Percentiles rank a stretch among this genome's conserved stretches.
Evolutionary conservation across 2,797 vertebrate species (phyloP).

Genomic region (Sardinella longiceps): DNA sequence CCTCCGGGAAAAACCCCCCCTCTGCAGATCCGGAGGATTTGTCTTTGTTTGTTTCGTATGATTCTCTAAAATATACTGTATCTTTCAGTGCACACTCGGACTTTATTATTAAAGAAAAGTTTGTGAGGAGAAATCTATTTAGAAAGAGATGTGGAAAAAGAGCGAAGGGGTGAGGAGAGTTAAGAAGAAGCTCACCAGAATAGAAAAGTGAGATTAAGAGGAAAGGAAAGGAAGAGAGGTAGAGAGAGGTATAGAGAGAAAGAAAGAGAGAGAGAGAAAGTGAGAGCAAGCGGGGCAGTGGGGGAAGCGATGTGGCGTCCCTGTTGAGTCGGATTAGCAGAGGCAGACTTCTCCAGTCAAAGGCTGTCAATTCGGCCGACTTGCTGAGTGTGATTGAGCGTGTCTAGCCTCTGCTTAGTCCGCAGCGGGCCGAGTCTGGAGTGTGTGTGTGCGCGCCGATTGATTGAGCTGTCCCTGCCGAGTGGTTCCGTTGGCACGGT

Average conservation of each 20-base stretch:
- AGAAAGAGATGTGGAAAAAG: background rate
- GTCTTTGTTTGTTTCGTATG: background rate
- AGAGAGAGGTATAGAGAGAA: conserved; percentile 29
- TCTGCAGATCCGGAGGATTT: background rate
- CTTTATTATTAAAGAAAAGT: background rate
- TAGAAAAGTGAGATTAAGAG: background rate
- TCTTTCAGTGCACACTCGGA: background rate
- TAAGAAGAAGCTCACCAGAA: background rate
- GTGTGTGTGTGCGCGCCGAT: conserved; percentile 47
- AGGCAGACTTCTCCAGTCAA: conserved; percentile 39
- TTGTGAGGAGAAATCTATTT: background rate
- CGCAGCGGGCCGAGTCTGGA: conserved; percentile 38
- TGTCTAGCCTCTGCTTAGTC: conserved; percentile 54
- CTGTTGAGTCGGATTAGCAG: conserved; percentile 17
- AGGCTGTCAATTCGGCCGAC: conserved; percentile 30
- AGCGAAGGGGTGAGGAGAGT: background rate
- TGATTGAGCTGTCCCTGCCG: conserved; percentile 65
- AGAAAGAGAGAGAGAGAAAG: conserved; percentile 30
- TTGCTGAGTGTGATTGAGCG: conserved; percentile 58
- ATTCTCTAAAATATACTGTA: background rate
- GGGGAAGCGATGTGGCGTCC: conserved; percentile 44
- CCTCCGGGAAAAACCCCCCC: background rate
- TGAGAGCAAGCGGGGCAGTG: conserved; percentile 35
- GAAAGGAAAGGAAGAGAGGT: background rate
- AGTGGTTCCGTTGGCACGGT: background rate